Evolutionary conservation across 1,140 invertebrate genomes (phyloP), one percentile per base, ranked within the genome.

Genomic region (Geopemphigus sp.): DNA sequence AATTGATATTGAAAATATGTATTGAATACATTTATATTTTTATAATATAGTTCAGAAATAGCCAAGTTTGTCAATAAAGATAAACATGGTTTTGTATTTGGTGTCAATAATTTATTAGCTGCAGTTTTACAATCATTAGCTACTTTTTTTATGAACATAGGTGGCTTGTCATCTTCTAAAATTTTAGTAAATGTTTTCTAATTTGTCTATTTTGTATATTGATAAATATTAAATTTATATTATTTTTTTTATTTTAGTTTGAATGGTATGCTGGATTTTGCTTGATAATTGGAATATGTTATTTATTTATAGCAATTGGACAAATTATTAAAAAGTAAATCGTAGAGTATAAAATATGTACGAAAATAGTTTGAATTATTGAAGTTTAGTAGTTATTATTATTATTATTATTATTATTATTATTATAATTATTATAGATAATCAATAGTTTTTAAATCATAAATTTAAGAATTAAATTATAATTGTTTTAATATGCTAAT

Each of bases 51-150:
- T 17, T 47, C 56, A 47, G 73, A 76, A 61, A 61, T 76, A 39
- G 73, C 73, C 1, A 76, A 47, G 14, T 47, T 12, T 61, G 56
- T 59, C 39, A 76, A 61, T 47, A 76, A 47, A 39, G 57, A 76
- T 61, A 76, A 59, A 24, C 73, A 76, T 61, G 73, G 73, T 26
- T 76, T 76, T 76, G 56, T 76, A 8, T 76, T 76, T 76, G 73
- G 73, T 61, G 29, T 61, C n/a, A 76, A 76, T 47, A 61, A 76
- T 8, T 59, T 76, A 5, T 47, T 76, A 47, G 73, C 73, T 19
- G 39, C 39, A 47, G 15, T 24, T 17, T 76, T 76, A 61, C 73
- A 76, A 76, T 76, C 73, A 19, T 76, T 76, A 4, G 56, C 56
- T 19, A 76, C 73, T 22, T 61, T 76, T 47, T 59, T 47, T 0